Evolutionary conservation across 1,140 invertebrate species (phyloP), one percentile per base, ranked within the genome.

Genomic region (Campoletis sonorensis): DNA sequence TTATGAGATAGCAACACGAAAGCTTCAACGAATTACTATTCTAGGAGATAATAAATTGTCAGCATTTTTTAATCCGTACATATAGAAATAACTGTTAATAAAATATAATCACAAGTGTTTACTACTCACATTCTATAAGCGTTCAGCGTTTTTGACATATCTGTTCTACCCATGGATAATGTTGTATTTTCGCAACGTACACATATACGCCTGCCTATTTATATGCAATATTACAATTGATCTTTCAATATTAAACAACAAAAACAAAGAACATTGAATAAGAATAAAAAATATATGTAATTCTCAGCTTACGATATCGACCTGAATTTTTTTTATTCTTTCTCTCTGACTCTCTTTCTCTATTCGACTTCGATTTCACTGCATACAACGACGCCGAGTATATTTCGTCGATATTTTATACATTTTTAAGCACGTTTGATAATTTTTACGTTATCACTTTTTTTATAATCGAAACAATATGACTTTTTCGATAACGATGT

Each of bases 121-220:
- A 82, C 61, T 88, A 92, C 91, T 92, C 87, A 92, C 91, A 92
- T 92, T 88, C 91, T 91, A 85, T 92, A 92, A 87, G 90, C 90
- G 80, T 91, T 92, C 82, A 92, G 88, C 86, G 90, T 92, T 87
- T 91, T 92, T 85, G 91, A 92, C 90, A 92, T 91, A 90, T 92
- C 90, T 85, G 90, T 92, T 84, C 90, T 90, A 90, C 90, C 90
- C 91, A 92, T 92, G 86, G 89, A 79, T 89, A 90, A 90, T 79
- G 82, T 86, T 84, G 86, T 73, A 83, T 49, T 83, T 83, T 83
- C 82, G 81, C 82, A 79, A 82, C 79, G 72, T 67, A 67, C 13
- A 10, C 13, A 82, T 84, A 82, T 86, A 83, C 67, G 40, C 51
- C 80, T 79, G 26, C 58, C 82, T 15, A 13, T 15, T 79, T 84